Base-by-base conservation (phyloP, 2,797 vertebrate genomes). In the Selene dorsalis region DNA sequence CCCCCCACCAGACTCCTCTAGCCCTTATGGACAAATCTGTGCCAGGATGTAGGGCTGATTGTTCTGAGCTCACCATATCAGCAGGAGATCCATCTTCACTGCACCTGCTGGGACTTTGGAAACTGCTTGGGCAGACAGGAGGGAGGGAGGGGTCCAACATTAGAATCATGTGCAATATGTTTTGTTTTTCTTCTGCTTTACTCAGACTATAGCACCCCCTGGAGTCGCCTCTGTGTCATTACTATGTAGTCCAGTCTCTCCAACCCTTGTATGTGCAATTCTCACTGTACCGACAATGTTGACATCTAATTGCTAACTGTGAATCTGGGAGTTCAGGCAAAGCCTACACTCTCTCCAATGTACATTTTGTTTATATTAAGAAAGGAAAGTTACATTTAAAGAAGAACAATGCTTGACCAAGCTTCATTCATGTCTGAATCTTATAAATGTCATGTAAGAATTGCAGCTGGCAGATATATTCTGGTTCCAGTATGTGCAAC, bases 261-360 rank as follows among this genome's bases (percentile, higher is more conserved):
- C 47, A 53, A 64, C 63, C 53, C 73, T 70, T 63, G 45, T 79
- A 66, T 43, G 84, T 89, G 83, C 87, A 88, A 86, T 88, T 86
- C 84, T 87, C 75, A 84, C 84, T 83, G 86, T 93, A 91, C 88
- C 73, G 87, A 93, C 90, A 83, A 84, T 87, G 85, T 91, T 90
- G 87, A 88, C 90, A 87, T 91, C 85, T 87, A 87, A 88, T 88
- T 90, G 91, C 91, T 92, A 92, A 94, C 94, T 95, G 95, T 95
- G 94, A 95, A 94, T 89, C 84, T 77, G 82, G 83, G 93, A 87
- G 89, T 79, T 79, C 53, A 68, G 85, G 76, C 50, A 48, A 71
- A 2, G 10, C 77, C 80, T 76, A 47, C 50, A 28, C 88, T 90
- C 89, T 89, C 87, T 90, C 72, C 83, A 86, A 73, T 94, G 93